A percentile compares a stretch with the other conserved stretches of the same genome.
phyloP scores from a whole-genome alignment of 2,888 invertebrate species.

The Brenthis ino region DNA sequence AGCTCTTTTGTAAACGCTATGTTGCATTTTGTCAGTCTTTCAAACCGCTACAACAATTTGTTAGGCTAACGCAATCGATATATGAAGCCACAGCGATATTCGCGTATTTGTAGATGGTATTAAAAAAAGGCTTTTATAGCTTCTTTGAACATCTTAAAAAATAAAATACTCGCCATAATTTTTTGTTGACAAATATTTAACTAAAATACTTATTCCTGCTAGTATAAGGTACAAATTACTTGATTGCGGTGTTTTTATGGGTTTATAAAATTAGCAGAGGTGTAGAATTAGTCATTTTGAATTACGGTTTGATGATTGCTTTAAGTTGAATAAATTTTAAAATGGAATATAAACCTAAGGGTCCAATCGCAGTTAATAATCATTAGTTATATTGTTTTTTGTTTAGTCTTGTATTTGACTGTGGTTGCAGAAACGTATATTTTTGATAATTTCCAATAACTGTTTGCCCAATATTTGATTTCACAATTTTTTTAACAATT shows the following conservation, averaged over 20 bases:
- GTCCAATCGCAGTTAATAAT: too few species aligned
- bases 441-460: too few species aligned
- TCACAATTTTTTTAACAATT: too few species aligned
- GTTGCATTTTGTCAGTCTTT: constrained; percentile 40
- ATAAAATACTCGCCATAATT: not conserved
- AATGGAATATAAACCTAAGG: not conserved
- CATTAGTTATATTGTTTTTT: not conserved
- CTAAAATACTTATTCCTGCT: too few species aligned
- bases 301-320: not conserved
- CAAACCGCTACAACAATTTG: constrained; percentile 45
- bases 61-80: constrained; percentile 39
- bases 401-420: not conserved
- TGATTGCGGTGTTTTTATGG: constrained; percentile 4
- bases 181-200: not conserved
- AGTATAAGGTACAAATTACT: not conserved
- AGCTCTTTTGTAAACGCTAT: constrained; percentile 42
- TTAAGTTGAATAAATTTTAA: not conserved
- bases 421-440: too few species aligned
- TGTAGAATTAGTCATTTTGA: constrained; percentile 2
- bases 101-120: not conserved
- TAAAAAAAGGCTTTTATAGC: too few species aligned
- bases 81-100: not conserved
- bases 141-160: not conserved
- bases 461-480: too few species aligned
- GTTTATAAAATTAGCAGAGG: constrained; percentile 10